These are phyloP conservation scores for Eucriotettix oculatus DNA, from an alignment of 2,888 invertebrate species.

Conservation along the genomic window DNA sequence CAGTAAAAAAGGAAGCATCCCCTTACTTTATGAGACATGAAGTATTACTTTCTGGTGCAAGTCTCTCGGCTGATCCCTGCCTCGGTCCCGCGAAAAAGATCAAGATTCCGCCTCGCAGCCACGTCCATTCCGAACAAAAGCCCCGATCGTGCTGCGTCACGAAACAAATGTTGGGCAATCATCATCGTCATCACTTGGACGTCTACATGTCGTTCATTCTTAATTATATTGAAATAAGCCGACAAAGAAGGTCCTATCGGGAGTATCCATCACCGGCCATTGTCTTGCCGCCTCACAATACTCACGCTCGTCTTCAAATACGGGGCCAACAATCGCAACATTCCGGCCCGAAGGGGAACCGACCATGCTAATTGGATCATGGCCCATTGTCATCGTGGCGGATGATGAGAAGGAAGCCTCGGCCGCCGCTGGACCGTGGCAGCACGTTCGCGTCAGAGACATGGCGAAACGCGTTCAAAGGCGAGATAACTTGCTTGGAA, in stretches of 20 bases:
- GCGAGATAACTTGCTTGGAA: too few species aligned
- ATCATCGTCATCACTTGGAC: constrained; percentile 5
- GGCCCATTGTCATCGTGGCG: too few species aligned
- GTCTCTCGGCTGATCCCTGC: not conserved
- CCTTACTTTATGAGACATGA: too few species aligned
- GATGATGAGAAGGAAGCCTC: too few species aligned
- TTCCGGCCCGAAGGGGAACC: too few species aligned
- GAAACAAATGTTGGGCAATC: constrained; percentile 13
- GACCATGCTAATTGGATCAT: too few species aligned
- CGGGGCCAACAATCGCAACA: not conserved
- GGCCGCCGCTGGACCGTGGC: too few species aligned
- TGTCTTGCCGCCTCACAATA: not conserved
- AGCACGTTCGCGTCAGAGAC: too few species aligned
- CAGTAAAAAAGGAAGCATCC: too few species aligned
- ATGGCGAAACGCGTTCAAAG: too few species aligned
- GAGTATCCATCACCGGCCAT: not conserved
- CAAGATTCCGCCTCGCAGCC: not conserved
- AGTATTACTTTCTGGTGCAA: not conserved
- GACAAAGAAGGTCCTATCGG: constrained; percentile 7
- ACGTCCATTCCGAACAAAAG: not conserved
- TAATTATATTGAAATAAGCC: constrained; percentile 11
- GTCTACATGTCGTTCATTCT: constrained; percentile 11
- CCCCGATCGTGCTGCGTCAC: constrained; percentile 12
- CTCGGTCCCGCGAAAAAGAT: not conserved
- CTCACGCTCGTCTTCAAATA: not conserved